Conservation (phyloP, 2,797 vertebrate genomes). For the Borostomias antarcticus region DNA sequence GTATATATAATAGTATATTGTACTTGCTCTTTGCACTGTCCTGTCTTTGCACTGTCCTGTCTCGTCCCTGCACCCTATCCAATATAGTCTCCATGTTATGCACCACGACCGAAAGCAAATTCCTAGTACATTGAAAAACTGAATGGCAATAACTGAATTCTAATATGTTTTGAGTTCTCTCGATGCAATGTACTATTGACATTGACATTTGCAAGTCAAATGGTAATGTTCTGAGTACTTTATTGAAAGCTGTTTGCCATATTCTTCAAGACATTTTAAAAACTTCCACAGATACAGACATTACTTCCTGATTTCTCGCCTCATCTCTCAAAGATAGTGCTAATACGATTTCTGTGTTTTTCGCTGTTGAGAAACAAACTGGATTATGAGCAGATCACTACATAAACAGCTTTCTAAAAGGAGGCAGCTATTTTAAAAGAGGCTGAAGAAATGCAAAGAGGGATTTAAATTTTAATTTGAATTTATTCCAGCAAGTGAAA, state of each 20-base stretch:
- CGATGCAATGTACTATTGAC: slow-evolving; percentile 62
- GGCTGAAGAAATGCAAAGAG: slow-evolving; percentile 89
- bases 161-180: slow-evolving; percentile 57
- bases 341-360: slow-evolving; percentile 88
- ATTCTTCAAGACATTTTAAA: slow-evolving; percentile 76
- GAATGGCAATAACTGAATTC: too few species aligned
- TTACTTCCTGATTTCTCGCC: slow-evolving; percentile 84
- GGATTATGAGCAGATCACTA: slow-evolving; percentile 90
- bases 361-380: slow-evolving; percentile 90
- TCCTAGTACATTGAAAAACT: too few species aligned
- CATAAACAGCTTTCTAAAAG: slow-evolving; percentile 91
- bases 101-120: too few species aligned
- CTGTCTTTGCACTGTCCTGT: too few species aligned
- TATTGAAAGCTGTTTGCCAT: slow-evolving; percentile 70
- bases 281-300: slow-evolving; percentile 81
- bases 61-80: too few species aligned
- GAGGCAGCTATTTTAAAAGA: slow-evolving; percentile 90
- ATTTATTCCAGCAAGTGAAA: slow-evolving; percentile 91
- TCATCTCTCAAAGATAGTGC: slow-evolving; percentile 88
- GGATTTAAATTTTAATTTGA: slow-evolving; percentile 92
- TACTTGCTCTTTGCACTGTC: too few species aligned
- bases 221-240: slow-evolving; percentile 68
- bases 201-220: slow-evolving; percentile 79
- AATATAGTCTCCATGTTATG: too few species aligned
- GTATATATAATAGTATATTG: too few species aligned